Evolutionary conservation across 2,888 invertebrate species (phyloP).

Genomic region (Scelioninae gen. 1): DNA sequence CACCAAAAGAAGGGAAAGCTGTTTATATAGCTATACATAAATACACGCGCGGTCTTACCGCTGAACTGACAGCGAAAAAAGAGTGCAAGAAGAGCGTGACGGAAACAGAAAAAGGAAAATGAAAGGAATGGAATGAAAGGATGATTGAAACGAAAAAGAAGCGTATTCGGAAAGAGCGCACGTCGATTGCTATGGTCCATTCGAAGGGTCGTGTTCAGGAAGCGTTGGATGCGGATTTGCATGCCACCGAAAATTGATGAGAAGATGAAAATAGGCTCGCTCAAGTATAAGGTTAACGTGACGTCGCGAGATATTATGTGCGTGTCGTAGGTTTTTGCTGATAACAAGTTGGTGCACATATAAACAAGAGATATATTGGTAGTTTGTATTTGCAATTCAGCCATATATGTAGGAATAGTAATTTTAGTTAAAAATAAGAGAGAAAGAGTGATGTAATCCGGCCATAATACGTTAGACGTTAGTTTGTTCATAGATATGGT

Average conservation of each 20-base stretch:
- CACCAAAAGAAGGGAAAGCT: conserved; percentile 64
- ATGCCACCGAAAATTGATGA: conserved; percentile 81
- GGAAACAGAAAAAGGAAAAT: conserved; percentile 30
- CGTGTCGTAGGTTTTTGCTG: conserved; percentile 37
- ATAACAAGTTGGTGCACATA: conserved; percentile 5
- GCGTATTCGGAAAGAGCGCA: conserved; percentile 35
- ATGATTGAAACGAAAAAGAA: conserved; percentile 50
- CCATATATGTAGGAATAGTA: too few relatives aligned
- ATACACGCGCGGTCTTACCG: conserved; percentile 49
- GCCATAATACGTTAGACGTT: too few relatives aligned
- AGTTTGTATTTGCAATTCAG: too few relatives aligned
- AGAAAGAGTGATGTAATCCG: too few relatives aligned
- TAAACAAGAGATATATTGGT: conserved; percentile 1
- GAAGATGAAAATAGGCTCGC: conserved; percentile 57
- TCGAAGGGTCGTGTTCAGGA: conserved; percentile 71
- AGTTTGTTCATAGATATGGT: too few relatives aligned
- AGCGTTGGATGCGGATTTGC: conserved; percentile 79
- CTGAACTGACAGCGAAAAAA: conserved; percentile 30
- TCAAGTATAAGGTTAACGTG: conserved; percentile 41
- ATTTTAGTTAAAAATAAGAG: too few relatives aligned
- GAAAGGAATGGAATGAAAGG: conserved; percentile 54
- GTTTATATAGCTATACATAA: conserved; percentile 68
- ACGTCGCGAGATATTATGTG: conserved; percentile 49
- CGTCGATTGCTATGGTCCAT: conserved; percentile 60
- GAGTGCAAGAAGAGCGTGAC: conserved; percentile 22